A percentile compares a stretch with the other conserved stretches of the same genome.
Evolutionary conservation across 2,888 invertebrate genomes (phyloP).

Genomic region (Cantharis lateralis): DNA sequence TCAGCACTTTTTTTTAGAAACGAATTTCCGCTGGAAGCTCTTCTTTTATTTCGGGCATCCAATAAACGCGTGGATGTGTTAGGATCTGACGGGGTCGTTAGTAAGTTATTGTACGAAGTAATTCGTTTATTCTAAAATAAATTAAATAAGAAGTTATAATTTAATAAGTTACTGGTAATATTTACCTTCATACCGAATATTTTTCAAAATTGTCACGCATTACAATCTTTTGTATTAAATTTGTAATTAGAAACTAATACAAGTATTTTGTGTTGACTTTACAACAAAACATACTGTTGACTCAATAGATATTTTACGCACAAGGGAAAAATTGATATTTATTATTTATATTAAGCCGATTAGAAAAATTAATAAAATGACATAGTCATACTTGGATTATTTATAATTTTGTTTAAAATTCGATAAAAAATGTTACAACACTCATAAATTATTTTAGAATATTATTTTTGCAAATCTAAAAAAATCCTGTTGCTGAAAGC

Average conservation of each 20-base stretch:
- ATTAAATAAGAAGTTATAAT: slow-evolving; percentile 23
- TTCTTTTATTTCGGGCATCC: slow-evolving; percentile 5
- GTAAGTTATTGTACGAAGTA: slow-evolving; percentile 18
- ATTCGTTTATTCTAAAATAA: slow-evolving; percentile 33
- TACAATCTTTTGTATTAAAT: background rate
- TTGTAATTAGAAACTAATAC: background rate
- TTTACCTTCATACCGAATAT: slow-evolving; percentile 43
- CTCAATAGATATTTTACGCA: background rate
- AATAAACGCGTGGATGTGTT: slow-evolving; percentile 17
- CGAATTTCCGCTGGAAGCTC: slow-evolving; percentile 14
- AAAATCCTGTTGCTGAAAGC: too few relatives aligned
- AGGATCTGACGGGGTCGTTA: slow-evolving; percentile 21
- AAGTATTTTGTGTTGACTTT: background rate
- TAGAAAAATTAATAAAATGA: slow-evolving; percentile 13
- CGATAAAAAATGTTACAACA: background rate
- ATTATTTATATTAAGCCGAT: slow-evolving; percentile 16
- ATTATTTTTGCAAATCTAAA: too few relatives aligned
- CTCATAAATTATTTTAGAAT: background rate
- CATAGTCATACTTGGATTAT: slow-evolving; percentile 9
- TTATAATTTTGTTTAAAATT: background rate
- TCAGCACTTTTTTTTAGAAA: slow-evolving; percentile 38
- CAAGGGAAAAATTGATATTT: background rate
- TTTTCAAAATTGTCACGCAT: background rate
- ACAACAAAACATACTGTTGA: background rate
- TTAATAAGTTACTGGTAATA: slow-evolving; percentile 22